These are phyloP conservation scores for Mylabris sibirica DNA, from an alignment of 2,888 invertebrate species.

Conservation along the genomic window DNA sequence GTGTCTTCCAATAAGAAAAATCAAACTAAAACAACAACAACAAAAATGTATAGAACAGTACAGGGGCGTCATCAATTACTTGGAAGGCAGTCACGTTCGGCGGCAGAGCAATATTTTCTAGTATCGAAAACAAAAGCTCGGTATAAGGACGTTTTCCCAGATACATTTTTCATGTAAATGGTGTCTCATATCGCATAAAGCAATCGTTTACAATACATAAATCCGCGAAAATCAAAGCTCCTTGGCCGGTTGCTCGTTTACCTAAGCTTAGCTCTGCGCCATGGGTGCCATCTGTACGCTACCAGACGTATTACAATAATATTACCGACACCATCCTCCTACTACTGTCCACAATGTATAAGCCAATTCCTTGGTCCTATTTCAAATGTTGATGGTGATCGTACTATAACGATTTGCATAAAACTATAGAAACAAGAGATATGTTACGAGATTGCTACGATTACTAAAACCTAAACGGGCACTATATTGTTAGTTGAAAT, in stretches of 20 bases:
- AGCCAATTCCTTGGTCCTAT: slow-evolving; percentile 38
- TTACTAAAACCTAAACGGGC: slow-evolving; percentile 19
- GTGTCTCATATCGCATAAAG: slow-evolving; percentile 64
- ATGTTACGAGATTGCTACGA: slow-evolving; percentile 22
- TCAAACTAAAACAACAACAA: slow-evolving; percentile 1
- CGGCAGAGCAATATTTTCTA: slow-evolving; percentile 61
- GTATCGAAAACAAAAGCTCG: slow-evolving; percentile 63
- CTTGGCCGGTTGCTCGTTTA: slow-evolving; percentile 55
- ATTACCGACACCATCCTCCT: slow-evolving; percentile 40
- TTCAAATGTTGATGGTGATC: slow-evolving; percentile 25
- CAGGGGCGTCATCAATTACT: slow-evolving; percentile 60
- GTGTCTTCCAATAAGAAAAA: slow-evolving; percentile 36
- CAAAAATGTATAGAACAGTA: slow-evolving; percentile 14
- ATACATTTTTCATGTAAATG: slow-evolving; percentile 65
- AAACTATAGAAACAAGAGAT: slow-evolving; percentile 27
- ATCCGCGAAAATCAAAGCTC: slow-evolving; percentile 63
- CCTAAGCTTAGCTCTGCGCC: slow-evolving; percentile 55
- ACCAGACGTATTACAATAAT: slow-evolving; percentile 34
- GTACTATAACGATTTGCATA: slow-evolving; percentile 35
- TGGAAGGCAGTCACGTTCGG: slow-evolving; percentile 60
- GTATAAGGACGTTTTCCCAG: slow-evolving; percentile 61
- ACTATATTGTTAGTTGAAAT: slow-evolving; percentile 22
- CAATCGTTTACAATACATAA: slow-evolving; percentile 65
- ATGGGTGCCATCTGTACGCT: slow-evolving; percentile 55
- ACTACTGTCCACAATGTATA: slow-evolving; percentile 39